phyloP scores from a whole-genome alignment of 2,113 vertebrate genomes.

The Synchiropus splendidus region DNA sequence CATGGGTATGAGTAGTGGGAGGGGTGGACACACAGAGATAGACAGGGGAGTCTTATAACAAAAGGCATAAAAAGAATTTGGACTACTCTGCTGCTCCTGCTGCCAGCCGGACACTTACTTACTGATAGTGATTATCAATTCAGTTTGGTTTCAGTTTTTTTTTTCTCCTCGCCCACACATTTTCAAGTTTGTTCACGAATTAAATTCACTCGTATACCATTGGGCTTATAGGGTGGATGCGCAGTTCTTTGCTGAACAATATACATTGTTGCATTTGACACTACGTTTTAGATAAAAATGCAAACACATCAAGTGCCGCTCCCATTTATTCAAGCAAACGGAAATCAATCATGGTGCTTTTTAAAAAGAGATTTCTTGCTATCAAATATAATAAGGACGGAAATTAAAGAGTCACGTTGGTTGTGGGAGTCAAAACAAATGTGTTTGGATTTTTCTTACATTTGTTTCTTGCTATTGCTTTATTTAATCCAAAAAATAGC shows the following conservation, averaged over 20 bases:
- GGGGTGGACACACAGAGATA: constrained; percentile 42
- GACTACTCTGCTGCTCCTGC: constrained; percentile 67
- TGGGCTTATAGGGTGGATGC: constrained; percentile 54
- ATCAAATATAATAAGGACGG: too few species aligned
- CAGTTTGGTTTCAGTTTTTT: constrained; percentile 69
- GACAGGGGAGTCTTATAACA: constrained; percentile 61
- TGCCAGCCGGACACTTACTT: constrained; percentile 59
- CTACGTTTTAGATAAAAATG: too few species aligned
- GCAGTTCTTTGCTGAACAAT: too few species aligned
- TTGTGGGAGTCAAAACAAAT: too few species aligned
- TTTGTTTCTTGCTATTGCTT: too few species aligned
- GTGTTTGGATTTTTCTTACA: not conserved
- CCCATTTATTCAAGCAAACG: too few species aligned
- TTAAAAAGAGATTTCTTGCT: too few species aligned
- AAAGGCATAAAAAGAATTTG: constrained; percentile 61
- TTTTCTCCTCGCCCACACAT: constrained; percentile 17
- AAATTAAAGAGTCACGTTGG: not conserved
- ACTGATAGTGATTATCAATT: constrained; percentile 60
- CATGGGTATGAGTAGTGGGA: constrained; percentile 41
- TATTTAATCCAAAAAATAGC: constrained; percentile 22
- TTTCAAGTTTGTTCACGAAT: constrained; percentile 23
- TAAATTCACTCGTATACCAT: constrained; percentile 52
- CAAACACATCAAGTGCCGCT: too few species aligned
- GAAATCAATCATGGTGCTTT: too few species aligned
- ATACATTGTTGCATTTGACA: too few species aligned